Base-by-base conservation (phyloP, 1,140 invertebrate species). In the Theocolax elegans region DNA sequence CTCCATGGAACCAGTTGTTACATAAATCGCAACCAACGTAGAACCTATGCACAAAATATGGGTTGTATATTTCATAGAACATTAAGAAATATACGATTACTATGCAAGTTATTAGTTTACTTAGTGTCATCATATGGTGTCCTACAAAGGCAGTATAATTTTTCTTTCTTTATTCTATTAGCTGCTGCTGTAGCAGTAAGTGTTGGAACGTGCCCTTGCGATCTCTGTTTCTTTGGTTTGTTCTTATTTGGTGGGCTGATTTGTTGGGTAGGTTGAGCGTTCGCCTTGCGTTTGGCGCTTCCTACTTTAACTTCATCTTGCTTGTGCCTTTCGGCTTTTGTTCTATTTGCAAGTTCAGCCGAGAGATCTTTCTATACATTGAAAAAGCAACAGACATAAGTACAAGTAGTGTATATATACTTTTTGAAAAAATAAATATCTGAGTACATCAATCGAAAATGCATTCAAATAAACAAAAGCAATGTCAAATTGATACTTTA, bases 1-100 rank as follows among this genome's bases (percentile, higher is more conserved):
- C 92, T 2, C 96, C 96, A 83, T 99, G 97, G 87, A 98, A 99
- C 97, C 97, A 99, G 85, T 98, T 97, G 74, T 95, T 95, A 83
- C 97, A 99, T 64, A 95, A 86, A 85, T 98, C 97, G 86, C 98
- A 99, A 38, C 95, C 96, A 73, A 99, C 95, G 85, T 99, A 99
- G 84, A 99, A 98, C 82, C 95, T 96, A 72, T 73, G 72, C 49
- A 31, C 23, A 63, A 65, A 58, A 29, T 53, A 54, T 53, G 15
- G 25, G 21, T 13, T 40, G 17, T 44, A 21, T 56, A 56, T 49
- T 69, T 21, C 27, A 72, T n/a, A n/a, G n/a, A n/a, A n/a, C n/a
- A n/a, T n/a, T n/a, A n/a, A n/a, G n/a, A n/a, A n/a, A n/a, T n/a
- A n/a, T n/a, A n/a, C n/a, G n/a, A n/a, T n/a, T n/a, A n/a, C 19